Base-by-base conservation (phyloP, 2,113 vertebrate genomes). In the Malurus alboscapulatus region DNA sequence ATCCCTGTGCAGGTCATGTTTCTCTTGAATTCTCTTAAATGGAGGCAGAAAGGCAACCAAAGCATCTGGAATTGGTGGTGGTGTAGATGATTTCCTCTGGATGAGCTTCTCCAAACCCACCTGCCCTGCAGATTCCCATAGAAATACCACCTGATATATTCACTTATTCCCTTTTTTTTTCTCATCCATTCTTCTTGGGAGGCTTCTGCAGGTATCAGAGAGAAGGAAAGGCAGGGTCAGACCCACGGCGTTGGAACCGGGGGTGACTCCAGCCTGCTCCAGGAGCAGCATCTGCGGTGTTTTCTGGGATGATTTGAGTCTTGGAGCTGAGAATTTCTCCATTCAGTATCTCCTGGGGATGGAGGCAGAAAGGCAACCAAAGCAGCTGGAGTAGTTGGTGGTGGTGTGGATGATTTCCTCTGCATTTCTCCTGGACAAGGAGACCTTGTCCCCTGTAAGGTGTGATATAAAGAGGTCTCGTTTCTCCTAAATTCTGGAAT, bases 161-260 rank as follows among this genome's bases (percentile, higher is more conserved):
- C 12, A 45, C 25, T 47, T 36, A 36, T 45, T 83, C 55, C n/a
- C 24, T 40, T 87, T 65, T 38, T 38, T 38, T 38, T 44, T 6
- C 47, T 30, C 42, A 17, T 19, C 27, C 17, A 24, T 44, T n/a
- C 18, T n/a, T 42, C 55, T 29, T 26, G 7, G 55, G 73, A 65
- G 88, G 80, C 7, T 75, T 55, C 30, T 75, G 65, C 20, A 21
- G 61, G 54, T 54, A 73, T 10, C 5, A 13, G 53, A 27, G 55
- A 54, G 44, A 38, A 71, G 32, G 14, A 36, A 50, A 78, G 18
- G 14, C 13, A 10, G 17, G 34, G 2, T 36, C 22, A 61, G 34
- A 9, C 5, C 45, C 10, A 0, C 2, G 34, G 47, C 0, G 1
- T 34, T 42, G 38, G 51, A 40, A 58, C 54, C 0, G 5, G 61